Base-by-base conservation (phyloP, 2,888 invertebrate genomes). In the Crocallis elinguaria region DNA sequence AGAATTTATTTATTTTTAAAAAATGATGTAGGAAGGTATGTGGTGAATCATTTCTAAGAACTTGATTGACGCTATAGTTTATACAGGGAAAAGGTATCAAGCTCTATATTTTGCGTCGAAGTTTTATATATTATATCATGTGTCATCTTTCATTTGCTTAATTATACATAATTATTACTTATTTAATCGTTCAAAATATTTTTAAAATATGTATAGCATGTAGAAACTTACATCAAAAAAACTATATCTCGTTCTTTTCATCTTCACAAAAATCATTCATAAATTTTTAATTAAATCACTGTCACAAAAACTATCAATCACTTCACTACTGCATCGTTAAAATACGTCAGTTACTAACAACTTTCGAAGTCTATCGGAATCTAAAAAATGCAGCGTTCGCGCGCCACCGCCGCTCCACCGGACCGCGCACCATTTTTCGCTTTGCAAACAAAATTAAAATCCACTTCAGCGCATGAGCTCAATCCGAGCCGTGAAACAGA, bases 341-440 rank as follows among this genome's bases (percentile, higher is more conserved):
- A 49, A 59, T 36, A 57, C 41, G 56, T 68, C 39, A 52, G 52
- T 56, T 43, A 70, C 69, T 70, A 66, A 71, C 72, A 79, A 82
- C 84, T 83, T 82, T 83, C 77, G 67, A 81, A 80, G 73, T 77
- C 69, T 79, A 80, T 75, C 71, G 78, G 77, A 75, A 77, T 82
- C 71, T 64, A 64, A 62, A 62, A 57, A 63, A 60, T 64, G 81
- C 79, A 69, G 67, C 66, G 70, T 73, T 79, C 69, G 70, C 82
- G 76, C 85, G 79, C 82, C 79, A 71, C 70, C 66, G 71, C 49
- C 52, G 57, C 55, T 59, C 60, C 14, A 21, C 54, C 63, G 66
- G 51, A 60, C 64, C 71, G 51, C 66, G 55, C 58, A 56, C 65
- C 83, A 82, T 81, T 75, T 77, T 79, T 71, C 69, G 66, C 70